phyloP scores from a whole-genome alignment of 2,113 vertebrate species.

The Rostratula benghalensis region DNA sequence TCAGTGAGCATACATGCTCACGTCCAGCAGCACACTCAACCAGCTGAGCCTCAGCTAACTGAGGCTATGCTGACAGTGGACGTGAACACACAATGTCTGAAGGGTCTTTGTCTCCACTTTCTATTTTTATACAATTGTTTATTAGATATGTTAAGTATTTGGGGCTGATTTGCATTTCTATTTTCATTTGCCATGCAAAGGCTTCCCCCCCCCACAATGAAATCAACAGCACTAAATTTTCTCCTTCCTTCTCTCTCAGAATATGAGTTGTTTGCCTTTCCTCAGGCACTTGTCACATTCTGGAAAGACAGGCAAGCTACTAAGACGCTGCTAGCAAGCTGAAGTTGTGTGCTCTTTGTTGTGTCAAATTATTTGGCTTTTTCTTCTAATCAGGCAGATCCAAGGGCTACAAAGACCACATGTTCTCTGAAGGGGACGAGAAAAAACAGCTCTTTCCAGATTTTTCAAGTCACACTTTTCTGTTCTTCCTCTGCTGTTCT shows the following conservation, averaged over 20 bases:
- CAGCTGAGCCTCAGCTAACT: not conserved
- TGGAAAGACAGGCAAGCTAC: conserved; percentile 59
- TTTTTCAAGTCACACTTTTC: not conserved
- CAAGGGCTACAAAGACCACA: not conserved
- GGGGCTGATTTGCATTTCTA: conserved; percentile 60
- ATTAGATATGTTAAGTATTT: conserved; percentile 67
- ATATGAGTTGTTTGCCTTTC: conserved; percentile 36
- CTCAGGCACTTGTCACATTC: conserved; percentile 55
- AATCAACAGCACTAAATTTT: conserved; percentile 36
- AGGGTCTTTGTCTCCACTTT: conserved; percentile 7
- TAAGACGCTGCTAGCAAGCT: conserved; percentile 47
- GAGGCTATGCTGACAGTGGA: not conserved
- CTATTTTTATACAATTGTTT: conserved; percentile 68
- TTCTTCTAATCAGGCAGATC: conserved; percentile 45
- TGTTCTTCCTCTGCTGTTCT: not conserved
- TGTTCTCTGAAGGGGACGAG: not conserved
- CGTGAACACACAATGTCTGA: not conserved
- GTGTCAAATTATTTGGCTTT: conserved; percentile 49
- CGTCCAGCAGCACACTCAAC: not conserved
- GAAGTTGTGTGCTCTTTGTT: conserved; percentile 41
- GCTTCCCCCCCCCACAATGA: not conserved
- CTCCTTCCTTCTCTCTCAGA: not conserved
- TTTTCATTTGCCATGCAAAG: conserved; percentile 45
- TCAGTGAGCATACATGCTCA: rapidly evolving
- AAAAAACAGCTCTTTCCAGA: not conserved